Conservation (phyloP, 2,888 invertebrate species). For the Prosopocoilus inquinatus region DNA sequence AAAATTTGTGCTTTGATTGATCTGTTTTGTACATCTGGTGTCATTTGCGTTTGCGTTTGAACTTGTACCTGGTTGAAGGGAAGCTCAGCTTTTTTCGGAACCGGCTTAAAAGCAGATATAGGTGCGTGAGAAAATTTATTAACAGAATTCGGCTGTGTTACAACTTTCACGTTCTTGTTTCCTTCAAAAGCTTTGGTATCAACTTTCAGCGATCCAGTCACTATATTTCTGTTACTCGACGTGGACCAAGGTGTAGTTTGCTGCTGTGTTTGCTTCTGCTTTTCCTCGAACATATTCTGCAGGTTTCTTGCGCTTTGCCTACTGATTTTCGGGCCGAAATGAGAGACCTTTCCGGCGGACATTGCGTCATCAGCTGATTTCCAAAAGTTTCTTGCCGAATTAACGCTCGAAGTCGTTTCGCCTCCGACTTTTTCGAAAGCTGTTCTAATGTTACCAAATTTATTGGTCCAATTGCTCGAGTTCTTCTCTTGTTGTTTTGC, state of each 20-base stretch:
- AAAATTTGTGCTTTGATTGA: slow-evolving; percentile 1
- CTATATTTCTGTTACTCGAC: slow-evolving; percentile 47
- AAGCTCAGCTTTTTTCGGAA: slow-evolving; percentile 35
- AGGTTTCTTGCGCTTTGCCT: slow-evolving; percentile 44
- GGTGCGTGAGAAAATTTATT: slow-evolving; percentile 77
- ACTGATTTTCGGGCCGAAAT: slow-evolving; percentile 47
- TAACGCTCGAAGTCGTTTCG: slow-evolving; percentile 49
- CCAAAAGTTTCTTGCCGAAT: slow-evolving; percentile 63
- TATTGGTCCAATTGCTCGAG: slow-evolving; percentile 69
- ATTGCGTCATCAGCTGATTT: slow-evolving; percentile 58
- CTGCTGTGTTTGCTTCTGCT: slow-evolving; percentile 38
- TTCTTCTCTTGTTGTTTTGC: slow-evolving; percentile 14
- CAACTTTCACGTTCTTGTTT: slow-evolving; percentile 48
- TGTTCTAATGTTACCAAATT: slow-evolving; percentile 81
- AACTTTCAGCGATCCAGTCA: slow-evolving; percentile 48
- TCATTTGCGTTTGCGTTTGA: slow-evolving; percentile 26
- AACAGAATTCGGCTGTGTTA: slow-evolving; percentile 60
- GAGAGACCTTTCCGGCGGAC: slow-evolving; percentile 35
- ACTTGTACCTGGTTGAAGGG: slow-evolving; percentile 10
- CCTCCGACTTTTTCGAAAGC: slow-evolving; percentile 68
- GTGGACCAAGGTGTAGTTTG: slow-evolving; percentile 48
- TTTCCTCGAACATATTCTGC: slow-evolving; percentile 48
- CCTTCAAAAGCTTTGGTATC: slow-evolving; percentile 38
- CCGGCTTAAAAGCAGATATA: slow-evolving; percentile 72
- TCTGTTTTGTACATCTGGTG: not conserved